Evolutionary conservation across 2,113 vertebrate genomes (phyloP), one percentile per base, ranked within the genome.

Genomic region (Psilopsiagon aurifrons): DNA sequence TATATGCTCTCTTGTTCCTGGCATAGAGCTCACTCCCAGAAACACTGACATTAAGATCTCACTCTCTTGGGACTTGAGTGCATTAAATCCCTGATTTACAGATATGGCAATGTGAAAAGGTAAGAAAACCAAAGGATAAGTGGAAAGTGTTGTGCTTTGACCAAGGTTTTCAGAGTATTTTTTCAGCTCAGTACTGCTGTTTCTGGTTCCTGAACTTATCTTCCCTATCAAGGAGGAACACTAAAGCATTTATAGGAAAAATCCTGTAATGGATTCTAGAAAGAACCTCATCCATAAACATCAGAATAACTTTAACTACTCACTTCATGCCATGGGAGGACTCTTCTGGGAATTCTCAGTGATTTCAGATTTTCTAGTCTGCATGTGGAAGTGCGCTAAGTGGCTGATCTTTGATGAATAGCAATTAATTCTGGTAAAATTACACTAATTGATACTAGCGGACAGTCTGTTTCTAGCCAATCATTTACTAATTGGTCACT

Each of bases 351-450:
- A 94, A 71, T 31, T 55, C 33, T 87, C 29, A 49, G 54, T 37
- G 63, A 83, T 77, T 77, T 91, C 59, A 86, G 44, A 59, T 91
- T 93, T 94, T 86, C 41, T 41, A 83, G 41, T 80, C 75, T 83
- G 41, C 25, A 55, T 55, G 37, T 62, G 11, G 16, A 95, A 31
- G 17, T 54, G 52, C 55, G 23, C 24, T 35, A 85, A 87, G 14
- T 60, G 59, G 33, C n/a, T 75, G 52, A 92, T 89, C 39, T 91
- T 91, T 55, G 27, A 64, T 6, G 11, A 77, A 83, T 88, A 94
- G 41, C 0, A 0, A 90, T 90, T 80, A 2, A 91, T 91, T 93
- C 80, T 41, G 67, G 20, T 74, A 85, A 90, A 95, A 74, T 74
- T 86, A 57, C 63, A 77, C 46, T 47, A 87, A 68, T 10, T 89